Evolutionary conservation across 2,113 vertebrate species (phyloP).

Genomic region (Oriolus oriolus): DNA sequence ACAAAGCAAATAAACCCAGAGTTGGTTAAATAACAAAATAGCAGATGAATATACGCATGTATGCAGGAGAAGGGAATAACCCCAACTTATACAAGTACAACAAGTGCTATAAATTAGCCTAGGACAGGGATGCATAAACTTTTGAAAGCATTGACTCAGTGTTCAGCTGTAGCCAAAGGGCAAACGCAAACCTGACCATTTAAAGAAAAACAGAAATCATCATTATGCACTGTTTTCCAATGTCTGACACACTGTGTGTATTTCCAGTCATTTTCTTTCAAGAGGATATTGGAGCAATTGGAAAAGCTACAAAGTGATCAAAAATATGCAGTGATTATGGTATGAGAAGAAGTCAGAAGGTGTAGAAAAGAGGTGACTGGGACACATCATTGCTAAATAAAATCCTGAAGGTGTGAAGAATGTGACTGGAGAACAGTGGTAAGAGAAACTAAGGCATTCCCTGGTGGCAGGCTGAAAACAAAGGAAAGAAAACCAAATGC

Average conservation of each 20-base stretch:
- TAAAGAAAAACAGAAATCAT: background rate
- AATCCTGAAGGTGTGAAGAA: background rate
- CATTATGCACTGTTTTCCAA: background rate
- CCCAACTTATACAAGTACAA: background rate
- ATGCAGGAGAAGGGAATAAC: background rate
- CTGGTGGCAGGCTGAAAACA: background rate
- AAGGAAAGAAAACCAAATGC: background rate
- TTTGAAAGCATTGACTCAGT: background rate
- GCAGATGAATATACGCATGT: background rate
- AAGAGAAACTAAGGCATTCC: background rate
- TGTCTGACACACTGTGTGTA: background rate
- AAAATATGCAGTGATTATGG: background rate
- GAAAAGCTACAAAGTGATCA: background rate
- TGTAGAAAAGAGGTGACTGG: background rate
- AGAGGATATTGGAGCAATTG: background rate
- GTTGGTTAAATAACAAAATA: background rate
- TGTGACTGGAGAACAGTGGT: background rate
- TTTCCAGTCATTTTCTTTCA: background rate
- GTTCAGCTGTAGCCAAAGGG: background rate
- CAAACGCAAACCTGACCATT: background rate
- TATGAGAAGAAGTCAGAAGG: background rate
- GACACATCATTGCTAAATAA: background rate
- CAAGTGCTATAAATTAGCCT: background rate
- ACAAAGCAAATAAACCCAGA: background rate
- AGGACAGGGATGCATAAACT: background rate